phyloP scores from a whole-genome alignment of 1,140 invertebrate genomes.

The Heliconius congener region DNA sequence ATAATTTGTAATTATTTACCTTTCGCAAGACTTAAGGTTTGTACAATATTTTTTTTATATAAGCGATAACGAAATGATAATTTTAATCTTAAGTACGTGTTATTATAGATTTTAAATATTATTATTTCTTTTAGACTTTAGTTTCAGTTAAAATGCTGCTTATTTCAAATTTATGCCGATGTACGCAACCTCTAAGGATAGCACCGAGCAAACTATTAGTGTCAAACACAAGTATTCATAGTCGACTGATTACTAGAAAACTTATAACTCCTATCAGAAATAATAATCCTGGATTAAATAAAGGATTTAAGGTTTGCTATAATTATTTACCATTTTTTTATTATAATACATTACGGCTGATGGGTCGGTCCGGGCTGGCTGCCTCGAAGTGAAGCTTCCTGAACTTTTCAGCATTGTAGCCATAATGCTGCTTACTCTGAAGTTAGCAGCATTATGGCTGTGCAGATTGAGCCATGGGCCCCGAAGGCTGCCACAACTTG shows the following conservation, averaged over 20 bases:
- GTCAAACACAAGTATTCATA: conserved; percentile 38
- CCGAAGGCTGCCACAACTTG: too few species aligned
- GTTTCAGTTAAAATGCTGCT: conserved; percentile 22
- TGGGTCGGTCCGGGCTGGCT: too few species aligned
- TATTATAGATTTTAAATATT: background rate
- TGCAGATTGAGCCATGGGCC: too few species aligned
- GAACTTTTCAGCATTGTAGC: too few species aligned
- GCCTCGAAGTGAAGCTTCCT: too few species aligned
- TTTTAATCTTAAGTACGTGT: background rate
- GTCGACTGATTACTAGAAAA: conserved; percentile 41
- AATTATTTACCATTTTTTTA: background rate
- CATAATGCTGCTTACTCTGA: too few species aligned
- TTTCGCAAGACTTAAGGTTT: background rate
- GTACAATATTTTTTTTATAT: background rate
- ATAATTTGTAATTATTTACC: background rate
- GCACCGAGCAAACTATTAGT: conserved; percentile 44
- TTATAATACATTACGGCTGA: too few species aligned
- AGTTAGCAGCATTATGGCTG: too few species aligned
- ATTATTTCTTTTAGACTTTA: background rate
- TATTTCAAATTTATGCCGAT: conserved; percentile 44
- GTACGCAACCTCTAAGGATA: conserved; percentile 41
- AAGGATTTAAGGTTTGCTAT: conserved; percentile 50
- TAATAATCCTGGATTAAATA: conserved; percentile 34
- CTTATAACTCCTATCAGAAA: conserved; percentile 48
- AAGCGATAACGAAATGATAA: background rate